A percentile compares a stretch with the other conserved stretches of the same genome.
Evolutionary conservation across 2,113 vertebrate genomes (phyloP).

Genomic region (Gobio gobio): DNA sequence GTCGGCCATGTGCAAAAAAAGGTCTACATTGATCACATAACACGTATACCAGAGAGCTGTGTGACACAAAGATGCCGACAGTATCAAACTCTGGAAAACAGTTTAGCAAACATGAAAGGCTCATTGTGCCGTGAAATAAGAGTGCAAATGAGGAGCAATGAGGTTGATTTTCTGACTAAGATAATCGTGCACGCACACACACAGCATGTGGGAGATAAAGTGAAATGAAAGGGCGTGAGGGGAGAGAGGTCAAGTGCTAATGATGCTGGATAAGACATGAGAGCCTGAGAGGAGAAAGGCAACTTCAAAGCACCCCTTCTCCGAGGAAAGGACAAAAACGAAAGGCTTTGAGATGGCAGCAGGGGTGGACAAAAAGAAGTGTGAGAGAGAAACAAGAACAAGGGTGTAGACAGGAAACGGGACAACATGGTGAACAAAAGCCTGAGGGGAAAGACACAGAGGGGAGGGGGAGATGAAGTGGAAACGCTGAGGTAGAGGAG

Average conservation of each 20-base stretch:
- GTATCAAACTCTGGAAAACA: not conserved
- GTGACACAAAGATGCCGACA: not conserved
- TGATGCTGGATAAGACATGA: slow-evolving; percentile 50
- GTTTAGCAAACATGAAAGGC: slow-evolving; percentile 11
- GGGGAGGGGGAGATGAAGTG: slow-evolving; percentile 57
- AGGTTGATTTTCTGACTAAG: slow-evolving; percentile 45
- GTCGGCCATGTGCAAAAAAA: not conserved
- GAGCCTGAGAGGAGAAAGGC: slow-evolving; percentile 32
- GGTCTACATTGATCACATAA: not conserved
- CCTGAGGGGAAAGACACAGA: slow-evolving; percentile 51
- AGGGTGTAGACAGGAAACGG: slow-evolving; percentile 66
- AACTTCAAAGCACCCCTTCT: slow-evolving; percentile 54
- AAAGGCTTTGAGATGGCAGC: slow-evolving; percentile 53
- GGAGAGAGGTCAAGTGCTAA: slow-evolving; percentile 59
- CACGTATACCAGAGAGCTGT: not conserved
- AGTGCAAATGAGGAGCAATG: slow-evolving; percentile 41
- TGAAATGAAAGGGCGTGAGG: slow-evolving; percentile 64
- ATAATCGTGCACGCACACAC: slow-evolving; percentile 53
- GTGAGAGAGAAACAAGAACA: slow-evolving; percentile 39
- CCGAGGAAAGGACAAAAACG: slow-evolving; percentile 50
- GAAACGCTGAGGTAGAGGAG: slow-evolving; percentile 40
- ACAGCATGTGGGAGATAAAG: slow-evolving; percentile 65
- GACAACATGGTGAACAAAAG: slow-evolving; percentile 69
- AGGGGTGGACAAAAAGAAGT: slow-evolving; percentile 52
- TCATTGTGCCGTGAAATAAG: slow-evolving; percentile 12